phyloP scores from a whole-genome alignment of 1,140 invertebrate genomes.

The Delia radicum region DNA sequence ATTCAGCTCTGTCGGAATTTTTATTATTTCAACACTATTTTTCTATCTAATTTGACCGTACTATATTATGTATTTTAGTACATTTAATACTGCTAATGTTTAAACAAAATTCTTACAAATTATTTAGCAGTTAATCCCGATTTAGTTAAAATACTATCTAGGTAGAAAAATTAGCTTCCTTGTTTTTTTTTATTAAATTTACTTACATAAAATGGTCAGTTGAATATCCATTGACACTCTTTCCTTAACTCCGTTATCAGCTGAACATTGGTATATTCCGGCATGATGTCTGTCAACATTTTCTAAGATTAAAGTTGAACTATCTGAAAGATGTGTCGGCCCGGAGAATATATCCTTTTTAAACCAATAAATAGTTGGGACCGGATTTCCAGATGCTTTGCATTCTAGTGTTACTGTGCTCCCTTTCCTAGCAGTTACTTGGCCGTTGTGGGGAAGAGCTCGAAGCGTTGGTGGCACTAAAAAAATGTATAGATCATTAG shows the following conservation, averaged over 20 bases:
- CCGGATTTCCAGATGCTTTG: constrained; percentile 61
- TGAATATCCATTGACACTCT: constrained; percentile 63
- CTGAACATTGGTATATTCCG: constrained; percentile 66
- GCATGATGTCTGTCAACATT: constrained; percentile 65
- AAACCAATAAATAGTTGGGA: constrained; percentile 54
- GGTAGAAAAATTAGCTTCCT: no score
- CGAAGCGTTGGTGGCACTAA: constrained; percentile 59
- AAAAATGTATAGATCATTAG: constrained; percentile 9
- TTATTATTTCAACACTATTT: no score
- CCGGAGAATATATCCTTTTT: constrained; percentile 54
- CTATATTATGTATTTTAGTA: no score
- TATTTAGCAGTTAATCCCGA: no score
- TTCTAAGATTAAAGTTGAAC: constrained; percentile 60
- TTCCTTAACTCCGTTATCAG: constrained; percentile 66
- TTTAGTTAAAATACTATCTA: no score
- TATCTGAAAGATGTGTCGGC: constrained; percentile 56
- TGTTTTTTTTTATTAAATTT: no score
- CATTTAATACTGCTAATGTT: no score
- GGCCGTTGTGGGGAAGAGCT: constrained; percentile 58
- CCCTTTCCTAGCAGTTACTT: constrained; percentile 61
- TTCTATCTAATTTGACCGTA: no score
- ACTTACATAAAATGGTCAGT: constrained; percentile 63
- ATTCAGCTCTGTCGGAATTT: no score
- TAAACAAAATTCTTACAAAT: no score
- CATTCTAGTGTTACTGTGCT: constrained; percentile 63